phyloP scores from a whole-genome alignment of 2,888 invertebrate species.

The Heteromurus nitidus region DNA sequence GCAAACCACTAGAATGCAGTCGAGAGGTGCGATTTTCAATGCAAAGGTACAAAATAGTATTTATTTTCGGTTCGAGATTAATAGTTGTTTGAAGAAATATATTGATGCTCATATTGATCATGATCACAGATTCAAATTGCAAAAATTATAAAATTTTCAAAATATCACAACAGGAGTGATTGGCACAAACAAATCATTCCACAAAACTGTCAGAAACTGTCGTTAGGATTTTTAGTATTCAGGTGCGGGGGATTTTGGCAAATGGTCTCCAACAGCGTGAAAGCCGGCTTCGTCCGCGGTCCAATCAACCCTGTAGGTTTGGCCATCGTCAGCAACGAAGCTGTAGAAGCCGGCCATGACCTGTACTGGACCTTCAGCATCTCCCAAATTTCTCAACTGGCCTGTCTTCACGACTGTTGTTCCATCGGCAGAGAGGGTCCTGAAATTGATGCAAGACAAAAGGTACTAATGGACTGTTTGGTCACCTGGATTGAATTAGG shows the following conservation, averaged over 20 bases:
- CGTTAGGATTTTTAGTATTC: not conserved
- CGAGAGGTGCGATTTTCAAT: too few relatives aligned
- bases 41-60: too few relatives aligned
- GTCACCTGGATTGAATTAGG: too few relatives aligned
- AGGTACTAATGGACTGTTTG: too few relatives aligned
- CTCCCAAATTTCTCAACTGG: slow-evolving; percentile 46
- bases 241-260: slow-evolving; percentile 14
- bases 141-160: slow-evolving; percentile 8
- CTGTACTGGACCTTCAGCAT: slow-evolving; percentile 50
- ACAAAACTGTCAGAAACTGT: too few relatives aligned
- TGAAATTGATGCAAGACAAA: not conserved
- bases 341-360: slow-evolving; percentile 51
- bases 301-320: slow-evolving; percentile 53
- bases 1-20: too few relatives aligned
- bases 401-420: slow-evolving; percentile 5
- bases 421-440: slow-evolving; percentile 47
- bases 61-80: too few relatives aligned
- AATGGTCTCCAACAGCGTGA: slow-evolving; percentile 32
- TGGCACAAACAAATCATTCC: too few relatives aligned
- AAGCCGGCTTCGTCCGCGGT: slow-evolving; percentile 54
- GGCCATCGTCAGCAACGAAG: slow-evolving; percentile 51
- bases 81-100: too few relatives aligned
- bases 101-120: too few relatives aligned
- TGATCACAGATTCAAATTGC: not conserved
- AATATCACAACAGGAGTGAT: not conserved